Evolutionary conservation across 2,888 invertebrate species (phyloP), one percentile per base, ranked within the genome.

Genomic region (Luperina testacea): DNA sequence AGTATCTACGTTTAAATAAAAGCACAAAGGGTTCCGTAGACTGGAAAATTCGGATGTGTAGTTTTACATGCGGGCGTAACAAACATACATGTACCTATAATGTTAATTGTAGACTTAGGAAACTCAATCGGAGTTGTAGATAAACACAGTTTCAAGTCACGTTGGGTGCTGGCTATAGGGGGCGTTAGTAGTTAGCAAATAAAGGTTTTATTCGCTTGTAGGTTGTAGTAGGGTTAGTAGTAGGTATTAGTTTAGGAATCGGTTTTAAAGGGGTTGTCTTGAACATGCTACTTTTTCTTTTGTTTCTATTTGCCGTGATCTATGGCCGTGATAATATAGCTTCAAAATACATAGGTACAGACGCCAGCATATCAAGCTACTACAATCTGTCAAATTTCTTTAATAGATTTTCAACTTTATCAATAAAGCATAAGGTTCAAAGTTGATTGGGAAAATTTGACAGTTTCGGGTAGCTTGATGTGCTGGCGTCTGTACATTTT

Each of bases 21-120:
- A 94, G 94, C 92, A 95, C 95, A 96, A 96, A 96, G 95, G 93
- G 94, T 88, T 88, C 90, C 81, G 89, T 88, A 95, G 96, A 96
- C 95, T 92, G 96, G 94, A 96, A 96, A 96, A 96, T 96, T 95
- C 91, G 91, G 90, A 91, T 92, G 94, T 92, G 92, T 94, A 91
- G 94, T 93, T 92, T 93, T 92, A 94, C 93, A 96, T 96, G 95
- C 95, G 96, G 96, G 96, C 85, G 87, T 80, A 77, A 92, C 91
- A 94, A 94, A 95, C 92, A 94, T 88, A 90, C 84, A 78, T 82
- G 78, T 85, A 32, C 32, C 32, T 32, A 82, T 86, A 82, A 61
- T 69, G 80, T 85, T 88, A 88, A 90, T 89, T 89, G 89, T 89
- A 90, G 89, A 88, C 87, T 90, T 90, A 85, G 88, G 81, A 89